Evolutionary conservation across 53 echinoderm and acorn worm genomes (phyloP).

Genomic region (Antedon mediterranea): DNA sequence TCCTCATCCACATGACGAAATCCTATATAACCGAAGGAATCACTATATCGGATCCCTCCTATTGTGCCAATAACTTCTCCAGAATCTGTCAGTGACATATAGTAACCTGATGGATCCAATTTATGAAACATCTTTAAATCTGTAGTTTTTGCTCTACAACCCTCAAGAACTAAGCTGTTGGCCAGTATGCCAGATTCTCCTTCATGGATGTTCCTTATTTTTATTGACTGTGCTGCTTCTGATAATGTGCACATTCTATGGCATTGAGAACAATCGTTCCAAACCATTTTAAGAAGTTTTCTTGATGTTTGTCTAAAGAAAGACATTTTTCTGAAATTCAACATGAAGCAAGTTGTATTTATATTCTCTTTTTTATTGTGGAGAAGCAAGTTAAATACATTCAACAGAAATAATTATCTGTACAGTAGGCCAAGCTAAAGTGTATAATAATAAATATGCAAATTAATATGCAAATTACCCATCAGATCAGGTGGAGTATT

Average conservation of each 20-base stretch:
- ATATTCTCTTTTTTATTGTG: too few species aligned
- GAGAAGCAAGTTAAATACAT: too few species aligned
- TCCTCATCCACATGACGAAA: slow-evolving; percentile 51
- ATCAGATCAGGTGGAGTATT: too few species aligned
- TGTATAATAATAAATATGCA: too few species aligned
- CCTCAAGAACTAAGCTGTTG: slow-evolving; percentile 28
- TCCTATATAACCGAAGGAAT: slow-evolving; percentile 37
- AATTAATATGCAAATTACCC: too few species aligned
- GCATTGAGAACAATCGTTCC: background rate
- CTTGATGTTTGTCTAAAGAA: background rate
- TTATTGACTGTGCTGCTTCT: background rate
- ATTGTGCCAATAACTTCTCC: slow-evolving; percentile 50
- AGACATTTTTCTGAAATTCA: background rate
- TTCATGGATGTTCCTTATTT: slow-evolving; percentile 23
- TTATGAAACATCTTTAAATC: slow-evolving; percentile 39
- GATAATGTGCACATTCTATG: background rate
- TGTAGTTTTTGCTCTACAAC: slow-evolving; percentile 26
- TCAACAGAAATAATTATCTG: too few species aligned
- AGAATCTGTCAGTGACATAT: slow-evolving; percentile 27
- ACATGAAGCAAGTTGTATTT: too few species aligned
- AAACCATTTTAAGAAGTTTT: background rate
- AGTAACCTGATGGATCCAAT: slow-evolving; percentile 44
- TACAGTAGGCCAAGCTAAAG: too few species aligned
- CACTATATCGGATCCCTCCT: slow-evolving; percentile 32
- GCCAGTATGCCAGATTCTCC: slow-evolving; percentile 41